Conservation (phyloP, 2,113 vertebrate species). For the Scophthalmus maximus region DNA sequence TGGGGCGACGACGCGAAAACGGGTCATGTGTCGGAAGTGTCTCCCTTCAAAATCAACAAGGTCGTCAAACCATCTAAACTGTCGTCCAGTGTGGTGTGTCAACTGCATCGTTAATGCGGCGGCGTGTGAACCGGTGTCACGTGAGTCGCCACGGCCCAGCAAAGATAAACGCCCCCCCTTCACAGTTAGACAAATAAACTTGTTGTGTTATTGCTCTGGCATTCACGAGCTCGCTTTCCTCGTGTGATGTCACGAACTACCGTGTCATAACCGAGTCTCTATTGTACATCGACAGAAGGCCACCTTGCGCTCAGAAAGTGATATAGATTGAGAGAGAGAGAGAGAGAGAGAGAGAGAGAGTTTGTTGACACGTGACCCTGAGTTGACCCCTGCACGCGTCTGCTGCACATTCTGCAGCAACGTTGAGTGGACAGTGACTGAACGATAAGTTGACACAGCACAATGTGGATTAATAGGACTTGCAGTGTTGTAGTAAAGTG, state of each 20-base stretch:
- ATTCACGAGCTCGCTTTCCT: neutral
- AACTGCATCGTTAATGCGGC: conserved; percentile 3
- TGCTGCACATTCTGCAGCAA: neutral
- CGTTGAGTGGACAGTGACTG: neutral
- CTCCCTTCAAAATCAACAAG: too few relatives aligned
- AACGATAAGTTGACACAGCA: neutral
- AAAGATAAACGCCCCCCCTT: conserved; percentile 20
- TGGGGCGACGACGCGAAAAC: neutral
- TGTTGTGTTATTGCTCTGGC: neutral
- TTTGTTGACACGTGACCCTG: neutral
- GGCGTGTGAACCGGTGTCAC: conserved; percentile 66
- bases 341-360: neutral
- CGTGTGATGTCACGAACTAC: neutral
- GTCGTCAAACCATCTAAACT: too few relatives aligned
- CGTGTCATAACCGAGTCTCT: neutral
- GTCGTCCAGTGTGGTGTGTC: conserved; percentile 7
- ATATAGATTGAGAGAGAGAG: too few relatives aligned
- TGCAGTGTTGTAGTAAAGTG: neutral
- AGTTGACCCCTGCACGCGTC: neutral
- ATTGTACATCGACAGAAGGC: too few relatives aligned
- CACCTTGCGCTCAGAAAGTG: too few relatives aligned
- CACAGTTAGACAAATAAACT: neutral
- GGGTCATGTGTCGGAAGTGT: neutral
- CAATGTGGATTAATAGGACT: neutral
- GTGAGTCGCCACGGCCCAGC: conserved; percentile 71